phyloP scores from a whole-genome alignment of 2,888 invertebrate genomes.

The Pachliopta kotzebuea region DNA sequence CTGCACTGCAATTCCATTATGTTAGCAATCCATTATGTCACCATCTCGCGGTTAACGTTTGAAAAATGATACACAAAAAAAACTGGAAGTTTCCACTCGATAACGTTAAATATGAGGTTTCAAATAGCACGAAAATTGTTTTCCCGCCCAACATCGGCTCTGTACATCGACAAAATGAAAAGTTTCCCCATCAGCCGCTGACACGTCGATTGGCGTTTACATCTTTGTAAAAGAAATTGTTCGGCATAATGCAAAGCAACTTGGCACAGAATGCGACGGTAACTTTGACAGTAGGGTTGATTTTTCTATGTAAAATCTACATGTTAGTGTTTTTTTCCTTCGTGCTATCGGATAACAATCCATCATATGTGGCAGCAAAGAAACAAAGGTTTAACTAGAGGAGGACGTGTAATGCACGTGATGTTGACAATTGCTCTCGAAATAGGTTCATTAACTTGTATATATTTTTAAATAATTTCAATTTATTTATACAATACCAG shows the following conservation, averaged over 20 bases:
- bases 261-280: slow-evolving; percentile 52
- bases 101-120: slow-evolving; percentile 71
- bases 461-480: no score
- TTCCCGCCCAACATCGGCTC: slow-evolving; percentile 55
- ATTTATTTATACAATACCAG: no score
- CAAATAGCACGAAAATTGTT: slow-evolving; percentile 73
- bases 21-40: slow-evolving; percentile 47
- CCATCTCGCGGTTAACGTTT: slow-evolving; percentile 43
- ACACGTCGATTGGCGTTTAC: slow-evolving; percentile 76
- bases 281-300: slow-evolving; percentile 44
- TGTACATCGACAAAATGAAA: slow-evolving; percentile 73
- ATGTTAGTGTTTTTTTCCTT: slow-evolving; percentile 60
- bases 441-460: slow-evolving; percentile 30
- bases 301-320: slow-evolving; percentile 49
- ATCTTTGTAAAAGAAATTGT: slow-evolving; percentile 72
- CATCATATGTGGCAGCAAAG: slow-evolving; percentile 61
- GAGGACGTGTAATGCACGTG: slow-evolving; percentile 44
- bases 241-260: slow-evolving; percentile 56
- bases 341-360: slow-evolving; percentile 66
- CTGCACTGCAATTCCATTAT: neutral
- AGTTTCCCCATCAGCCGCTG: slow-evolving; percentile 74
- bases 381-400: slow-evolving; percentile 52
- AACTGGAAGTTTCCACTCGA: slow-evolving; percentile 59
- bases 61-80: slow-evolving; percentile 46
- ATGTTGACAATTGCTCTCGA: slow-evolving; percentile 27